These are phyloP conservation scores for Umimayanthus kanabou DNA, from an alignment of 92 coral and sea anemone species.

Conservation along the genomic window DNA sequence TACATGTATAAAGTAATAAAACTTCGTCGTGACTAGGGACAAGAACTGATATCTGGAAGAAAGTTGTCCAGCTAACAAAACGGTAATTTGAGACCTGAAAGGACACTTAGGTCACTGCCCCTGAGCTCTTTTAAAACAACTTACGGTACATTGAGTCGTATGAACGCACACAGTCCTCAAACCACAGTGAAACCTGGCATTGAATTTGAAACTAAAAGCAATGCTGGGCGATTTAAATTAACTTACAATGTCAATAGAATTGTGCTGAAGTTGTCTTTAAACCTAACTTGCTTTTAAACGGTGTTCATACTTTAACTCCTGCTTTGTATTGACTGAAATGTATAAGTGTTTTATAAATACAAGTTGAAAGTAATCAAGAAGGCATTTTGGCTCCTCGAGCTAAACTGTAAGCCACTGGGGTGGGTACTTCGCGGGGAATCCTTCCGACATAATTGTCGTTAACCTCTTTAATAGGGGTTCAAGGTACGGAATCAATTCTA, in stretches of 20 bases:
- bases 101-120: slow-evolving; percentile 4
- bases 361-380: background rate
- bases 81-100: background rate
- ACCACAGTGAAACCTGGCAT: background rate
- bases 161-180: background rate
- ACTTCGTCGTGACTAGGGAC: background rate
- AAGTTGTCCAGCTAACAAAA: background rate
- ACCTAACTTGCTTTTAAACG: background rate
- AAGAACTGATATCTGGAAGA: background rate
- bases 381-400: background rate
- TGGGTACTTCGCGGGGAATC: slow-evolving; percentile 38
- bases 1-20: background rate
- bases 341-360: background rate
- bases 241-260: too few relatives aligned
- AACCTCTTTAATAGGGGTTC: slow-evolving; percentile 41
- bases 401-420: slow-evolving; percentile 1
- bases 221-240: background rate
- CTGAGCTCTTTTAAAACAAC: background rate
- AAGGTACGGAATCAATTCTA: background rate
- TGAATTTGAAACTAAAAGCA: background rate
- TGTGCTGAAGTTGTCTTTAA: too few relatives aligned
- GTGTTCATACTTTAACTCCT: background rate
- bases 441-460: slow-evolving; percentile 13
- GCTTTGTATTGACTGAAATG: background rate
- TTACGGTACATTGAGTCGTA: background rate